phyloP scores from a whole-genome alignment of 2,888 invertebrate species.

The Enoplolaimus lenunculus region DNA sequence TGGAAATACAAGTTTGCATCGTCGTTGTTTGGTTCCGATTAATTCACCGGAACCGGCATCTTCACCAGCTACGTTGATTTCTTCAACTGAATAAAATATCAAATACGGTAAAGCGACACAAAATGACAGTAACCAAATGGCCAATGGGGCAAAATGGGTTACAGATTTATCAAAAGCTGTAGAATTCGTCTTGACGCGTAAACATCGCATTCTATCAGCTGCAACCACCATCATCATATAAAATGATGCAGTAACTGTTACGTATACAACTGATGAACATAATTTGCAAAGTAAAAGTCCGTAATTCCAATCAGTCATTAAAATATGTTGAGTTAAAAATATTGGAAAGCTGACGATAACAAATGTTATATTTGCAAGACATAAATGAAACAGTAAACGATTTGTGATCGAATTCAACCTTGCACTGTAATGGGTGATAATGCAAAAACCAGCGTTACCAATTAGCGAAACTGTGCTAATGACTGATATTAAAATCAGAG shows the following conservation, averaged over 20 bases:
- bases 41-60: not conserved
- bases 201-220: not conserved
- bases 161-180: not conserved
- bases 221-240: constrained; percentile 12
- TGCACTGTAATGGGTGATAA: not conserved
- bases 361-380: constrained; percentile 5
- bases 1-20: constrained; percentile 12
- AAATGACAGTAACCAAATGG: not conserved
- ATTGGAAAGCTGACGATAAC: constrained; percentile 12
- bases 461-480: not conserved
- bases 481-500: not conserved
- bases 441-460: constrained; percentile 14
- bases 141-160: not conserved
- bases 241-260: constrained; percentile 17
- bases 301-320: not conserved
- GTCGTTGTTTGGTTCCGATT: not conserved
- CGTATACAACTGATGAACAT: constrained; percentile 6
- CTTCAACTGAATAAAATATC: constrained; percentile 6
- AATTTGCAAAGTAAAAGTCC: not conserved
- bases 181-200: not conserved
- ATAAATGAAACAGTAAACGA: not conserved
- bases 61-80: not conserved
- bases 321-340: constrained; percentile 5
- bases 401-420: not conserved
- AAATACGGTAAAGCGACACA: constrained; percentile 9